These are phyloP conservation scores for Anolis apletophallus DNA, from an alignment of 2,797 vertebrate genomes.

Conservation along the genomic window DNA sequence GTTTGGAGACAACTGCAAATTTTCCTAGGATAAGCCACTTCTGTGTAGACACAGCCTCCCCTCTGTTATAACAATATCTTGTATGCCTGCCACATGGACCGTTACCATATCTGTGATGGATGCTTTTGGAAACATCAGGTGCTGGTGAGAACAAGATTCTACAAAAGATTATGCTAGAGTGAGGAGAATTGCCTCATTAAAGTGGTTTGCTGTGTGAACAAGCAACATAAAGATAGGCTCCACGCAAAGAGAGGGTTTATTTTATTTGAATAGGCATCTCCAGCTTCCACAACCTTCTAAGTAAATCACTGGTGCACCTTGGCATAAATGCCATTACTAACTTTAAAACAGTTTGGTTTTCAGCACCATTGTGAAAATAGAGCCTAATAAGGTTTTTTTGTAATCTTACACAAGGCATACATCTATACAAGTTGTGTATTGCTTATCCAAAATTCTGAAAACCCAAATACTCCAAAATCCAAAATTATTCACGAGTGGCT, in stretches of 20 bases:
- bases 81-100: neutral
- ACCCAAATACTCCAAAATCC: too few species aligned
- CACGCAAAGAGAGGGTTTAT: too few species aligned
- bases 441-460: too few species aligned
- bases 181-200: neutral
- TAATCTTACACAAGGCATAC: neutral
- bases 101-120: neutral
- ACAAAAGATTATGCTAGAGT: neutral
- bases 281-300: neutral
- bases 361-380: constrained; percentile 10
- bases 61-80: neutral
- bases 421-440: neutral
- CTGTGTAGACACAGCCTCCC: neutral
- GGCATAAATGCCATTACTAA: neutral
- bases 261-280: neutral
- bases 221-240: neutral
- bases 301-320: constrained; percentile 1
- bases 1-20: neutral
- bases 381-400: neutral
- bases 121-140: neutral
- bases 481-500: too few species aligned
- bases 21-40: neutral
- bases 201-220: neutral
- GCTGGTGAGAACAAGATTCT: neutral
- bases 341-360: constrained; percentile 29